Conservation (phyloP, 2,113 vertebrate species). For the Romanogobio albipinnatus region DNA sequence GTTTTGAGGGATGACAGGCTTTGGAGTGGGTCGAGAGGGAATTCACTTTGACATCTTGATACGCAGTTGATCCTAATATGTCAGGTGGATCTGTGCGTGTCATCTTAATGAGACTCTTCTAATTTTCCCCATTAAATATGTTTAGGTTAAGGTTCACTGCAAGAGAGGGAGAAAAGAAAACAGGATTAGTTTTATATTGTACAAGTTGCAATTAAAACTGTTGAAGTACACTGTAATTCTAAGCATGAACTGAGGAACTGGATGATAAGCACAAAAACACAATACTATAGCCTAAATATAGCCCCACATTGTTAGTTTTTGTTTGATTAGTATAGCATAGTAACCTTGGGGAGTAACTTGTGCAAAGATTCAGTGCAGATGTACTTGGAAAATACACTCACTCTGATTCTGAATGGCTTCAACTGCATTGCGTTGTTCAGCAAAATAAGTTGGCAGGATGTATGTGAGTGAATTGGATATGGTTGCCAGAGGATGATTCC, state of each 20-base stretch:
- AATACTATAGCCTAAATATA: background rate
- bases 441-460: slow-evolving; percentile 11
- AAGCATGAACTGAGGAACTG: background rate
- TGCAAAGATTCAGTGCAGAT: background rate
- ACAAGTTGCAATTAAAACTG: background rate
- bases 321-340: background rate
- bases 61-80: slow-evolving; percentile 91
- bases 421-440: slow-evolving; percentile 26
- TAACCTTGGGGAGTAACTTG: background rate
- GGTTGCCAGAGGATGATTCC: slow-evolving; percentile 42
- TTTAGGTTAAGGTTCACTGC: slow-evolving; percentile 74
- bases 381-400: background rate
- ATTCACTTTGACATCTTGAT: slow-evolving; percentile 89
- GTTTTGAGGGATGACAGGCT: slow-evolving; percentile 74
- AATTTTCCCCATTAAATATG: slow-evolving; percentile 81
- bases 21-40: slow-evolving; percentile 75
- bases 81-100: slow-evolving; percentile 97
- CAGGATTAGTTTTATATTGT: background rate
- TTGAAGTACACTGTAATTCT: background rate
- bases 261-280: background rate
- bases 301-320: background rate
- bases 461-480: slow-evolving; percentile 14
- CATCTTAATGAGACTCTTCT: slow-evolving; percentile 90
- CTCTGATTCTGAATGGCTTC: background rate
- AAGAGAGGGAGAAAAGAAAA: slow-evolving; percentile 52